These are phyloP conservation scores for Shargacucullia verbasci DNA, from an alignment of 2,888 invertebrate genomes.

Conservation along the genomic window DNA sequence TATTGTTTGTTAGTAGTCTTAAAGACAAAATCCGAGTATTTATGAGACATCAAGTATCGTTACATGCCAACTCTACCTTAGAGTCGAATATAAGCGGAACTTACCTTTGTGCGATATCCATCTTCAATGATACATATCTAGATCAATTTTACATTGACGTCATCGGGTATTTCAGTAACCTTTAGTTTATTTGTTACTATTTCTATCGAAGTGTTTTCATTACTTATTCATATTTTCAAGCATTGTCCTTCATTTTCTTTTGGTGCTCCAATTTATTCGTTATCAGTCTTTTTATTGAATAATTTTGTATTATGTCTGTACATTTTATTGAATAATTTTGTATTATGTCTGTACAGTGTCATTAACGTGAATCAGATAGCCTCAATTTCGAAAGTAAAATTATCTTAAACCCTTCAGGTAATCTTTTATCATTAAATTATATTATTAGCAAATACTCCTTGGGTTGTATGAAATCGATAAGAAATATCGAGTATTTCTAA, in stretches of 20 bases:
- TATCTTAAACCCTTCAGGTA: constrained; percentile 8
- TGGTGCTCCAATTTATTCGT: constrained; percentile 26
- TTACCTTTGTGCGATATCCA: constrained; percentile 29
- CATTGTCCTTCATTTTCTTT: constrained; percentile 44
- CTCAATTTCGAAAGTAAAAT: background rate
- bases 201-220: constrained; percentile 35
- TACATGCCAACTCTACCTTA: constrained; percentile 29
- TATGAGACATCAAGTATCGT: background rate
- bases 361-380: background rate
- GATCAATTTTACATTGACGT: constrained; percentile 39
- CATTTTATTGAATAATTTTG: background rate
- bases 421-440: constrained; percentile 26
- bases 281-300: constrained; percentile 35
- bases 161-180: constrained; percentile 30
- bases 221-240: constrained; percentile 47
- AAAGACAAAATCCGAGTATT: background rate
- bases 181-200: constrained; percentile 23
- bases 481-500: constrained; percentile 42
- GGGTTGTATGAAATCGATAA: constrained; percentile 48
- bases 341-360: background rate
- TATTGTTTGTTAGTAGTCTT: no score
- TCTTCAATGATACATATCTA: constrained; percentile 26
- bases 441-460: constrained; percentile 24
- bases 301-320: constrained; percentile 21
- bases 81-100: constrained; percentile 32